Evolutionary conservation across 1,140 invertebrate genomes (phyloP), one percentile per base, ranked within the genome.

Genomic region (Orius insidiosus): DNA sequence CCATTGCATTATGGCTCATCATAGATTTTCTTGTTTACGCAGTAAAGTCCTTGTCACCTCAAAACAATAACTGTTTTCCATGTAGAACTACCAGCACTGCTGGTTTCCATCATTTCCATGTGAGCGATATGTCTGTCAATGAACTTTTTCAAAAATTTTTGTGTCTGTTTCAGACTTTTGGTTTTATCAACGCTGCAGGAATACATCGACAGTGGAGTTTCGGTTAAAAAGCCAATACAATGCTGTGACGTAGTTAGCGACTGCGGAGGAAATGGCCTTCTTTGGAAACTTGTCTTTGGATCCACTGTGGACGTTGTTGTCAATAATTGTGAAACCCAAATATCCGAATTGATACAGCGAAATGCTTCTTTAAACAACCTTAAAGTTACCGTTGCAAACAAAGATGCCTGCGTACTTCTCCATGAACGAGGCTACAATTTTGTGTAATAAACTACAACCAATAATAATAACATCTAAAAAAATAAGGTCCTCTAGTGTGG

Each of bases 401-500:
- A 47, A 18, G 49, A 51, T 13, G 45, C 49, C 4, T 41, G 37
- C 11, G 33, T 51, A 16, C 32, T 47, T 19, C 45, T 51, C 11
- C 49, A 47, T 33, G 39, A 46, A 14, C n/a, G 36, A 18, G 45
- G 49, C 13, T 51, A 51, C 37, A 51, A 45, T 40, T 51, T 51
- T 14, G 38, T 51, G 49, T 51, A 42, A 45, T 43, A 33, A n/a
- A 13, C 15, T 42, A 16, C 8, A 42, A 15, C 37, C 7, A 13
- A 6, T 33, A n/a, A 33, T n/a, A n/a, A 6, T 33, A 33, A 33
- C n/a, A 7, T n/a, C n/a, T n/a, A n/a, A n/a, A n/a, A n/a, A n/a
- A n/a, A n/a, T n/a, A n/a, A n/a, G n/a, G n/a, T n/a, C n/a, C n/a
- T n/a, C n/a, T n/a, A n/a, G n/a, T n/a, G n/a, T n/a, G n/a, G n/a